Evolutionary conservation across 92 coral and sea anemone species (phyloP).

Genomic region (Parazoanthus darwini): DNA sequence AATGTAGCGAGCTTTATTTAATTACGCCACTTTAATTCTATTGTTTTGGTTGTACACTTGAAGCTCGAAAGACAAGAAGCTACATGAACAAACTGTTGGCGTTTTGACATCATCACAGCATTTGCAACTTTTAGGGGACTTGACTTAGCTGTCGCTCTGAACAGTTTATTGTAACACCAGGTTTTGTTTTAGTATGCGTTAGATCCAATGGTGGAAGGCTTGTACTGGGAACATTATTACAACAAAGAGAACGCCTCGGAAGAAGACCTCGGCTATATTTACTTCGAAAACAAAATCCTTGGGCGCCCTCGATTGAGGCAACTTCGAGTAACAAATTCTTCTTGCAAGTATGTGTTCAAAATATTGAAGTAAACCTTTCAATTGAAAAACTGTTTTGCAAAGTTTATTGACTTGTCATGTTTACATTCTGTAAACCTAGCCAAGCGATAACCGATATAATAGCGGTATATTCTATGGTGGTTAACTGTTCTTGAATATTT

Average conservation of each 20-base stretch:
- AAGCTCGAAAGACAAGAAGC: no score
- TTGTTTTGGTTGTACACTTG: no score
- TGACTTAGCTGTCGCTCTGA: not conserved
- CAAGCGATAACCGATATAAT: not conserved
- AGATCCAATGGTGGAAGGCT: slow-evolving; percentile 51
- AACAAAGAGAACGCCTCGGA: slow-evolving; percentile 47
- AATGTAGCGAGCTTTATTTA: no score
- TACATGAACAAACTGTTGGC: no score
- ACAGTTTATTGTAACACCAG: not conserved
- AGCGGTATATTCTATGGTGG: not conserved
- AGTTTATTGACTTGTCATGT: not conserved
- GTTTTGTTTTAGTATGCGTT: slow-evolving; percentile 38
- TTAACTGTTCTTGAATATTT: not conserved
- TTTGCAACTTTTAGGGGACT: no score
- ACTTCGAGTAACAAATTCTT: slow-evolving; percentile 34
- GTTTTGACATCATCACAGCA: no score
- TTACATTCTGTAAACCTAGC: not conserved
- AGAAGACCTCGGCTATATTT: slow-evolving; percentile 28
- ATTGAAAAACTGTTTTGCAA: not conserved
- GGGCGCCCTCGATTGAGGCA: slow-evolving; percentile 43
- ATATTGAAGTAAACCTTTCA: not conserved
- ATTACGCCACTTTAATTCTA: no score
- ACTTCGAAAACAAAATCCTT: slow-evolving; percentile 39
- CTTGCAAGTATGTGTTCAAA: slow-evolving; percentile 8
- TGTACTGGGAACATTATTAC: slow-evolving; percentile 64